These are phyloP conservation scores for Laspeyria flexula DNA, from an alignment of 2,888 invertebrate genomes.

Conservation along the genomic window DNA sequence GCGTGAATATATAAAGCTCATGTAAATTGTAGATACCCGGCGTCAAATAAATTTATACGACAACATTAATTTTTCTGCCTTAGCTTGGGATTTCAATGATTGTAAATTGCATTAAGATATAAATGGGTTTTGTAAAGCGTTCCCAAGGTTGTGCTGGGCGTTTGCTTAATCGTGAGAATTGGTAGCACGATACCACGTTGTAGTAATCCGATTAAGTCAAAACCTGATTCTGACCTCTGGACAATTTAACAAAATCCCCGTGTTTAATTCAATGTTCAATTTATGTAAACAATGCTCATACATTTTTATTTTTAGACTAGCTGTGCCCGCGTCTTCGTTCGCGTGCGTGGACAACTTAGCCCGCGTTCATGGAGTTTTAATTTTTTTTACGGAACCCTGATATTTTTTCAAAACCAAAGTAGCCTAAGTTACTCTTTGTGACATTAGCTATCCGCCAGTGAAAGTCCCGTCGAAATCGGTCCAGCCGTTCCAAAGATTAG, in stretches of 20 bases:
- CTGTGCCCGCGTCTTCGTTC: too few relatives aligned
- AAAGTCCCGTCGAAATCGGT: too few relatives aligned
- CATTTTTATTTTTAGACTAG: too few relatives aligned
- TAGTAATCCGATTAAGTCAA: constrained; percentile 46
- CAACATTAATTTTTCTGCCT: constrained; percentile 38
- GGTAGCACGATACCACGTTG: constrained; percentile 33
- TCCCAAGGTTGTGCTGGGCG: constrained; percentile 36
- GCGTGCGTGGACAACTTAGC: too few relatives aligned
- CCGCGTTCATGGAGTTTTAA: too few relatives aligned
- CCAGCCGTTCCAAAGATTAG: too few relatives aligned
- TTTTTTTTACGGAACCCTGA: too few relatives aligned
- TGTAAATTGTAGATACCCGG: constrained; percentile 20
- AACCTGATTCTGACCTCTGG: constrained; percentile 2
- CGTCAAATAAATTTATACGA: constrained; percentile 34
- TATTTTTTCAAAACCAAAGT: too few relatives aligned
- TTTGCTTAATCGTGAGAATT: constrained; percentile 47
- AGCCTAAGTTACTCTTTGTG: too few relatives aligned
- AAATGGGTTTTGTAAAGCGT: constrained; percentile 53
- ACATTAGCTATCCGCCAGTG: too few relatives aligned
- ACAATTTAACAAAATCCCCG: constrained; percentile 3
- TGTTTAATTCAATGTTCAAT: not conserved
- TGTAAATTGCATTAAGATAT: constrained; percentile 59
- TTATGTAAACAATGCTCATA: too few relatives aligned
- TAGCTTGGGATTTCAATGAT: constrained; percentile 51
- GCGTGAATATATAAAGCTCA: constrained; percentile 27